These are phyloP conservation scores for Cantharis rustica DNA, from an alignment of 2,888 invertebrate species.

Conservation along the genomic window DNA sequence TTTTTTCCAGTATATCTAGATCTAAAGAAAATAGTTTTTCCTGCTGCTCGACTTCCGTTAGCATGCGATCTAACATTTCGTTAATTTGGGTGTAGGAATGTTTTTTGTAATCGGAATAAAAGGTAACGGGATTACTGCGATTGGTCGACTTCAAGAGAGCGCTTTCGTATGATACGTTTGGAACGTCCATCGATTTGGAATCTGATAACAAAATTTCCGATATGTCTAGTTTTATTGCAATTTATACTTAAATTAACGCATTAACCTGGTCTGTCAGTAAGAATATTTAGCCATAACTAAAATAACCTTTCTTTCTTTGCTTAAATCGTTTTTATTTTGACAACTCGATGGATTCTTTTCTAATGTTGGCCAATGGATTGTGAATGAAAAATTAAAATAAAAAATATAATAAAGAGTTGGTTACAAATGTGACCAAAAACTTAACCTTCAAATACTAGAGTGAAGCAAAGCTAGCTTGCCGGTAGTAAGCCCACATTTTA, in stretches of 20 bases:
- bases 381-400: conserved; percentile 41
- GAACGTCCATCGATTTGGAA: conserved; percentile 40
- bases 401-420: conserved; percentile 24
- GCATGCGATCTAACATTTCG: conserved; percentile 54
- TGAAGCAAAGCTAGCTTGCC: conserved; percentile 40
- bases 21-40: conserved; percentile 50
- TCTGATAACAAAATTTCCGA: conserved; percentile 41
- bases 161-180: conserved; percentile 51
- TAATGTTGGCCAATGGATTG: conserved; percentile 35
- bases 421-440: conserved; percentile 26
- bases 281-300: conserved; percentile 36
- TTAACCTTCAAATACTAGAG: conserved; percentile 38
- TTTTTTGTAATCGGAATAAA: conserved; percentile 33
- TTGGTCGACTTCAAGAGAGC: conserved; percentile 45
- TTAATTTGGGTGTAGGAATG: conserved; percentile 55
- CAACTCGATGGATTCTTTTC: conserved; percentile 5
- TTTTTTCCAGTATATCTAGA: conserved; percentile 45
- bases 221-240: not conserved
- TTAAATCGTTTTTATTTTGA: conserved; percentile 3
- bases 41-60: conserved; percentile 54
- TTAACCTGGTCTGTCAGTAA: conserved; percentile 40
- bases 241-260: conserved; percentile 22
- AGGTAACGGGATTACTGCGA: conserved; percentile 40
- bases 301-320: conserved; percentile 3
- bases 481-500: conserved; percentile 28